Evolutionary conservation across 2,113 vertebrate species (phyloP).

Genomic region (Cheilinus undulatus): DNA sequence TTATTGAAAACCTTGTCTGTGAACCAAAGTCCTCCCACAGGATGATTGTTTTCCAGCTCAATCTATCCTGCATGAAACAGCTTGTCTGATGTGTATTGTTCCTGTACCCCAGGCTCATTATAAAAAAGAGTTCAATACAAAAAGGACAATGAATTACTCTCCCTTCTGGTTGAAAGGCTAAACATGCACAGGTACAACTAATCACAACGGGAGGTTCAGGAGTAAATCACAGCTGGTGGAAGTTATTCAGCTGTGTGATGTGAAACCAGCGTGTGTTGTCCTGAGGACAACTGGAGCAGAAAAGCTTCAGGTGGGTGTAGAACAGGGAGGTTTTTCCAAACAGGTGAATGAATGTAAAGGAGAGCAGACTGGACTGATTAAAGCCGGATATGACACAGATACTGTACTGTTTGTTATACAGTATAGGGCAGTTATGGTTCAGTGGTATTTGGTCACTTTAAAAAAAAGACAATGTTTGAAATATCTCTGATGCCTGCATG

Average conservation of each 20-base stretch:
- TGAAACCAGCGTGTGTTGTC: slow-evolving; percentile 17
- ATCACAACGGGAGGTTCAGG: neutral
- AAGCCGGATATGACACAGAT: neutral
- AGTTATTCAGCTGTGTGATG: slow-evolving; percentile 33
- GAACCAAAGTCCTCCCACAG: slow-evolving; percentile 11
- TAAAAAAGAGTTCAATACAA: slow-evolving; percentile 20
- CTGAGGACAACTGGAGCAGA: slow-evolving; percentile 18
- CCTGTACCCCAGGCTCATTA: neutral
- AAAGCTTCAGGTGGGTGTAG: slow-evolving; percentile 9
- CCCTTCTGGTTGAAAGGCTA: slow-evolving; percentile 4
- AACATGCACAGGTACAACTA: slow-evolving; percentile 3
- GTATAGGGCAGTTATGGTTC: too few species aligned
- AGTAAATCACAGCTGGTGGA: slow-evolving; percentile 6
- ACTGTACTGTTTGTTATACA: too few species aligned
- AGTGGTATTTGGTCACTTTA: too few species aligned
- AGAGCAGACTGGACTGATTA: slow-evolving; percentile 3
- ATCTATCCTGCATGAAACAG: neutral
- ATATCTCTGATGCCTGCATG: too few species aligned
- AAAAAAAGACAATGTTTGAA: too few species aligned
- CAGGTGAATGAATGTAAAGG: neutral
- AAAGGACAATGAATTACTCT: slow-evolving; percentile 16
- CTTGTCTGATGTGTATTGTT: slow-evolving; percentile 11
- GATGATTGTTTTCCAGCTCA: slow-evolving; percentile 2
- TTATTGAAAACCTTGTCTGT: slow-evolving; percentile 11
- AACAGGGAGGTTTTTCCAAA: neutral